Conservation (phyloP, 2,888 invertebrate species). For the Fabriciana adippe region DNA sequence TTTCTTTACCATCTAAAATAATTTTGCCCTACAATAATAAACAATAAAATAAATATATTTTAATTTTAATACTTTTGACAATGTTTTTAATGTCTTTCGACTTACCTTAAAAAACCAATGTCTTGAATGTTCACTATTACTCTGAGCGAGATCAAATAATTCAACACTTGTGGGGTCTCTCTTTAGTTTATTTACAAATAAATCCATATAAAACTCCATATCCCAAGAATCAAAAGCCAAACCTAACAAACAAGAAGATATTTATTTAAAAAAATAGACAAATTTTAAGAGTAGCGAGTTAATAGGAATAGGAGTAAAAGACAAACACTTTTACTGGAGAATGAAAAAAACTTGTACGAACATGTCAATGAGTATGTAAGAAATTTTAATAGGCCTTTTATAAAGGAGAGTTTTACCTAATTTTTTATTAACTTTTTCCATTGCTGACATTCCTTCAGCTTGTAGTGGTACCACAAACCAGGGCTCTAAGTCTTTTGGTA, state of each 20-base stretch:
- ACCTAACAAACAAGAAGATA: constrained; percentile 67
- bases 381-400: neutral
- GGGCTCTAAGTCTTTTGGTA: constrained; percentile 84
- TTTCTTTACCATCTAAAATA: constrained; percentile 89
- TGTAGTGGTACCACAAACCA: constrained; percentile 94
- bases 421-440: constrained; percentile 90
- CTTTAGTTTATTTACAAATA: constrained; percentile 91
- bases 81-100: neutral
- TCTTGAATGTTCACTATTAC: constrained; percentile 98
- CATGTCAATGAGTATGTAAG: too few relatives aligned
- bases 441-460: constrained; percentile 87
- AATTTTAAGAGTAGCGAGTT: too few relatives aligned
- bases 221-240: constrained; percentile 97
- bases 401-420: constrained; percentile 72
- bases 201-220: constrained; percentile 92
- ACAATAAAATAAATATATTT: neutral
- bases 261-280: too few relatives aligned
- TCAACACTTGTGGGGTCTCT: constrained; percentile 98
- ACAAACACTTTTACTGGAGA: too few relatives aligned
- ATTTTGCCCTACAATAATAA: constrained; percentile 85
- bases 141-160: constrained; percentile 98
- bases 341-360: too few relatives aligned
- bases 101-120: constrained; percentile 98
- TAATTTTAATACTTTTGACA: neutral
- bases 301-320: too few relatives aligned